phyloP scores from a whole-genome alignment of 2,113 vertebrate species.

The Oophaga pumilio region DNA sequence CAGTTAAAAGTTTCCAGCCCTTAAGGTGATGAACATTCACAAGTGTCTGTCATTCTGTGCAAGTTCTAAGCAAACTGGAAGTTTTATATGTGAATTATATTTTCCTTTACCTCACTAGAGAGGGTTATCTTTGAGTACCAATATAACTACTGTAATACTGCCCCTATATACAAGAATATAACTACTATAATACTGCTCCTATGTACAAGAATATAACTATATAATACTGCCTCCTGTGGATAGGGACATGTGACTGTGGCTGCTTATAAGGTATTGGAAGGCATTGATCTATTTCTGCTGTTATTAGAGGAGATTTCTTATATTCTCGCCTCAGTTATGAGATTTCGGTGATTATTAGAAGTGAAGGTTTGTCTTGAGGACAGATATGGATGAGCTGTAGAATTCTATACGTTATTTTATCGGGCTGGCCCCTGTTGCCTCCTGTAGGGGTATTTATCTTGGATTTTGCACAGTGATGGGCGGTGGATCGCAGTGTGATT shows the following conservation, averaged over 20 bases:
- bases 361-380: not conserved
- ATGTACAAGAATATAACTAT: not conserved
- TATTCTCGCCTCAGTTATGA: not conserved
- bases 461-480: not conserved
- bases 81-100: not conserved
- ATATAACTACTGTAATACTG: constrained; percentile 2
- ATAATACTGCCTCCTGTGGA: not conserved
- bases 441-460: not conserved
- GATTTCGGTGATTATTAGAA: not conserved
- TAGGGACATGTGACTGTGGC: too few species aligned
- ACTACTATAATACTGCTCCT: constrained; percentile 1
- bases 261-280: too few species aligned
- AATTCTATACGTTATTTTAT: not conserved
- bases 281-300: not conserved
- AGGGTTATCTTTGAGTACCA: not conserved
- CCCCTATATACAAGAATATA: not conserved
- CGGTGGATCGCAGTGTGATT: not conserved
- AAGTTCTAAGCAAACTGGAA: not conserved
- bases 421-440: not conserved
- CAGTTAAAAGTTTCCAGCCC: not conserved
- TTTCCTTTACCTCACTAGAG: too few species aligned
- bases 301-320: not conserved
- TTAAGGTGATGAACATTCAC: not conserved
- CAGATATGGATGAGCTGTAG: not conserved
- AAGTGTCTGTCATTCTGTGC: not conserved